phyloP scores from a whole-genome alignment of 2,888 invertebrate species.

The Drosophila kambysellisi region DNA sequence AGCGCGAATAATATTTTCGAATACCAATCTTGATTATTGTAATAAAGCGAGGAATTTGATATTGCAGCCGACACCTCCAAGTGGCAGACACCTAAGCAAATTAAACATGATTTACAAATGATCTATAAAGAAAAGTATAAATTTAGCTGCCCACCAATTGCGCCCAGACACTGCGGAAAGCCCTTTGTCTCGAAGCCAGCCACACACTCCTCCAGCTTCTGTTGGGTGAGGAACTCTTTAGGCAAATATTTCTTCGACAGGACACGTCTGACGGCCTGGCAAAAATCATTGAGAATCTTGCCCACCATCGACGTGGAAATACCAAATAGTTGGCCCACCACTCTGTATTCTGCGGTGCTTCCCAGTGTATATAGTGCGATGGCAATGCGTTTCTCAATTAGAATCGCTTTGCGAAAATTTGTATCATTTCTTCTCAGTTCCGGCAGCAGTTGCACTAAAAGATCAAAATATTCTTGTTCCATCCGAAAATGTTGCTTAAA shows the following conservation, averaged over 20 bases:
- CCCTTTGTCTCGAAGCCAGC: background rate
- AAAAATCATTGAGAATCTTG: conserved; percentile 11
- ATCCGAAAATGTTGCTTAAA: conserved; percentile 3
- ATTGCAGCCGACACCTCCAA: background rate
- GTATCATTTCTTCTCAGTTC: background rate
- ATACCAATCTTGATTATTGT: background rate
- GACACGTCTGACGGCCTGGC: background rate
- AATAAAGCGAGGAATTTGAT: background rate
- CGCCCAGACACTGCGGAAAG: conserved; percentile 16
- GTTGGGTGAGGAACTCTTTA: conserved; percentile 3
- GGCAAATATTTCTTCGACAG: background rate
- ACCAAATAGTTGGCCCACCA: background rate
- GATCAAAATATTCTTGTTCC: background rate
- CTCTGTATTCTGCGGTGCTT: background rate
- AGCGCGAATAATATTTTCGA: conserved; percentile 10
- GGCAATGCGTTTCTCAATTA: conserved; percentile 11
- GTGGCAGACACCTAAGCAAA: background rate
- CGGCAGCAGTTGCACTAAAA: conserved; percentile 1
- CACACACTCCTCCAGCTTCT: background rate
- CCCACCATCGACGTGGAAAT: background rate
- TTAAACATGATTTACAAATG: background rate
- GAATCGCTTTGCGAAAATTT: background rate
- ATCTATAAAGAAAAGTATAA: background rate
- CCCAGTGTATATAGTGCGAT: conserved; percentile 12
- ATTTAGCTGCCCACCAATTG: conserved; percentile 1